Percentiles rank a stretch among this genome's conserved stretches.
Evolutionary conservation across 2,888 invertebrate species (phyloP).

Genomic region (Drosophila neotestacea): DNA sequence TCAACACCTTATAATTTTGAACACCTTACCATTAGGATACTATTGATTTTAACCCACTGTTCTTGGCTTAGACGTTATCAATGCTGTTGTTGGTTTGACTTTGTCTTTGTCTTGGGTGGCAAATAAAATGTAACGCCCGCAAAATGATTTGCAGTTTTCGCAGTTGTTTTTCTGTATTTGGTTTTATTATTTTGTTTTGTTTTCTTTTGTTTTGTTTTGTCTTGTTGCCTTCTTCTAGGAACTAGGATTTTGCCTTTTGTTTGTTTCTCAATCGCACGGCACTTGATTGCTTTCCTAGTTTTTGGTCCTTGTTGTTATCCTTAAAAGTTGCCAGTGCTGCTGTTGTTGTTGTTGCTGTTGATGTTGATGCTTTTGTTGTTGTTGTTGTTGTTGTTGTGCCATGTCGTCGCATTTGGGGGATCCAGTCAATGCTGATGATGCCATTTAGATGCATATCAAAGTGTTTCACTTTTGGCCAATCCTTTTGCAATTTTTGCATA

Average conservation of each 20-base stretch:
- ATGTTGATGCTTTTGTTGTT: slow-evolving; percentile 2
- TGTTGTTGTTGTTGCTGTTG: slow-evolving; percentile 7
- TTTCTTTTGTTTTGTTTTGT: slow-evolving; percentile 9
- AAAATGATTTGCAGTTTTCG: slow-evolving; percentile 69
- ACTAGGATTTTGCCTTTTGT: slow-evolving; percentile 49
- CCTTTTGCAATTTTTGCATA: slow-evolving; percentile 76
- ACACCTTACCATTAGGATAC: not conserved
- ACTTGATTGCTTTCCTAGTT: slow-evolving; percentile 70
- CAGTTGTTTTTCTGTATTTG: slow-evolving; percentile 20
- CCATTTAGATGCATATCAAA: slow-evolving; percentile 79
- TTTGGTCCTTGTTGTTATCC: slow-evolving; percentile 37
- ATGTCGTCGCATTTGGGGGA: slow-evolving; percentile 57
- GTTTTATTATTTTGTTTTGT: slow-evolving; percentile 20
- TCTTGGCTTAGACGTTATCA: not conserved
- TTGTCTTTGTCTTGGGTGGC: slow-evolving; percentile 31
- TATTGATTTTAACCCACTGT: slow-evolving; percentile 14
- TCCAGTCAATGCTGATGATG: slow-evolving; percentile 72
- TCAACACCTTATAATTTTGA: no score
- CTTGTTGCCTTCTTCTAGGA: slow-evolving; percentile 16
- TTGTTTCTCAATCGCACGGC: slow-evolving; percentile 65
- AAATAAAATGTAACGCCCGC: slow-evolving; percentile 62
- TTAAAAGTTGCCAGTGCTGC: slow-evolving; percentile 7
- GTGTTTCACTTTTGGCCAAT: slow-evolving; percentile 77
- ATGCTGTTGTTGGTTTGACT: slow-evolving; percentile 21
- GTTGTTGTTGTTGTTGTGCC: slow-evolving; percentile 24